Evolutionary conservation across 2,888 invertebrate genomes (phyloP).

Genomic region (Patella caerulea): DNA sequence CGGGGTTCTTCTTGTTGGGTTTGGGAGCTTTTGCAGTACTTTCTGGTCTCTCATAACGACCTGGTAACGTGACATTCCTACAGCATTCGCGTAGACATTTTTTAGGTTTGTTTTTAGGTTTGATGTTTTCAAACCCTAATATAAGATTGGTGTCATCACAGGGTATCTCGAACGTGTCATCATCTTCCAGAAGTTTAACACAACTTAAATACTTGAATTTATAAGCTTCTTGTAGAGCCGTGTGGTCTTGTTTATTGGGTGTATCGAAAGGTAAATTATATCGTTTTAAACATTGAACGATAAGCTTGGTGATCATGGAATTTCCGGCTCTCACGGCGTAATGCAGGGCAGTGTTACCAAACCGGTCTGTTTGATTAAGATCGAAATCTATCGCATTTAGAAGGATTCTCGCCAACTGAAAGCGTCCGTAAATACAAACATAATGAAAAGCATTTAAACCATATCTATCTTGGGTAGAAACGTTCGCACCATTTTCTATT

Average conservation of each 20-base stretch:
- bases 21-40: conserved; percentile 25
- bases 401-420: conserved; percentile 54
- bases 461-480: conserved; percentile 54
- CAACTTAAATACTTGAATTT: conserved; percentile 38
- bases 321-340: conserved; percentile 63
- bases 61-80: not conserved
- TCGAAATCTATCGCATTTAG: conserved; percentile 67
- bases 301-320: conserved; percentile 42
- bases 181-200: conserved; percentile 35
- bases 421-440: conserved; percentile 63
- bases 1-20: conserved; percentile 47
- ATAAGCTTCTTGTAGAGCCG: conserved; percentile 46
- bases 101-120: not conserved
- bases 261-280: conserved; percentile 44
- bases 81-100: conserved; percentile 1
- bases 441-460: conserved; percentile 68
- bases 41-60: conserved; percentile 12
- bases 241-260: conserved; percentile 43
- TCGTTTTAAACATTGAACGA: conserved; percentile 48
- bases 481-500: conserved; percentile 64
- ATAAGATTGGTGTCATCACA: conserved; percentile 24
- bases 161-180: conserved; percentile 21
- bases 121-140: conserved; percentile 3
- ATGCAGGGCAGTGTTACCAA: conserved; percentile 68
- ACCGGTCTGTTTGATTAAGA: conserved; percentile 58